Base-by-base conservation (phyloP, 2,888 invertebrate genomes). In the Drosophila eohydei region DNA sequence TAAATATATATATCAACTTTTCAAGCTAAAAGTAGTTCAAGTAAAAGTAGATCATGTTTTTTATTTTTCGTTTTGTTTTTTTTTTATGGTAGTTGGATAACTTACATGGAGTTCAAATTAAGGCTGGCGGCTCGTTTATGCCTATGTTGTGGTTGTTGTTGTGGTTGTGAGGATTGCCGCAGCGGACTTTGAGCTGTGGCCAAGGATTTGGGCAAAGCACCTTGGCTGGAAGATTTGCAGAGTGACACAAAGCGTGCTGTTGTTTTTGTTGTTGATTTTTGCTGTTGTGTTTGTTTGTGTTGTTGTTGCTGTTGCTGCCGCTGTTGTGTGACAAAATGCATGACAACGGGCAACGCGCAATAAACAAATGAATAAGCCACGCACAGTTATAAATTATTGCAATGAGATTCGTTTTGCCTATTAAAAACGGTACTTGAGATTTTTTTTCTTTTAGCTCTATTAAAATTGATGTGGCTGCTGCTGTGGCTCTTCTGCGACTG, bases 321-420 rank as follows among this genome's bases (percentile, higher is more conserved):
- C 66, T 84, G 88, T 78, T 82, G 81, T 77, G 78, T 89, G 71
- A 85, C 83, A 81, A 79, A 83, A 89, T 84, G 78, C 89, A 89
- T 89, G 89, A 84, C 89, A 89, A 83, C 74, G 75, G 32, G 71
- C 71, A 75, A 58, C 78, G 63, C 48, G 54, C 66, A 77, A 26
- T 38, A 21, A 64, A 70, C 63, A 64, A 66, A 60, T 55, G 28
- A 58, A 28, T 34, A 36, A 30, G 21, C 44, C 36, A 44, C 38
- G 43, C 77, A 65, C 65, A 63, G 66, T 66, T 65, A 75, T 52
- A 79, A 70, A 60, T 74, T 63, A 30, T 58, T 74, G n/a, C 51
- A 80, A 66, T 75, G 65, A 75, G 71, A 75, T 75, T 77, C 57
- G 44, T 43, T 64, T 73, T 74, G 61, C 69, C 74, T 78, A 16